A percentile compares a stretch with the other conserved stretches of the same genome.
phyloP scores from a whole-genome alignment of 2,797 vertebrate species.

The Nyctalus aviator region DNA sequence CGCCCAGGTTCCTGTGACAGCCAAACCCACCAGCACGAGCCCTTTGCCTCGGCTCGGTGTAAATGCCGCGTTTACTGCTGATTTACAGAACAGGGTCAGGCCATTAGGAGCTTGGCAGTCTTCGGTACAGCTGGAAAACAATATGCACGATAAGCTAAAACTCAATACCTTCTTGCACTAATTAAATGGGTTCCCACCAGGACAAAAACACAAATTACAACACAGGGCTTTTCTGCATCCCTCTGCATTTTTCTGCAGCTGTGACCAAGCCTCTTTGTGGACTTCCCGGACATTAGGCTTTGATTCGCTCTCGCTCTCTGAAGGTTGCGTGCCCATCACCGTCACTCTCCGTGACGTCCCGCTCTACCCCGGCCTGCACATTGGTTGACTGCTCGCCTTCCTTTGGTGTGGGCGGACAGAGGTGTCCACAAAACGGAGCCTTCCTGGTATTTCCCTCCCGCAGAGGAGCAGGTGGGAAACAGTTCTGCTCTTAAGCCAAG shows the following conservation, averaged over 20 bases:
- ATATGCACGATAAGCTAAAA: conserved; percentile 94
- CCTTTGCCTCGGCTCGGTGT: conserved; percentile 91
- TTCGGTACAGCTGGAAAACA: conserved; percentile 93
- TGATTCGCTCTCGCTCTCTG: conserved; percentile 74
- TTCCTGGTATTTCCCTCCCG: conserved; percentile 78
- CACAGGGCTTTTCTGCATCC: conserved; percentile 90
- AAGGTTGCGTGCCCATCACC: conserved; percentile 50
- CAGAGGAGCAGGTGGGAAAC: conserved; percentile 71
- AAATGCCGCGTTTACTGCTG: conserved; percentile 93
- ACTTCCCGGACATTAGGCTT: conserved; percentile 81
- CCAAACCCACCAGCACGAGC: conserved; percentile 92
- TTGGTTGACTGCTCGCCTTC: conserved; percentile 57
- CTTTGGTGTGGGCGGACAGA: conserved; percentile 69
- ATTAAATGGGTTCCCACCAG: conserved; percentile 93
- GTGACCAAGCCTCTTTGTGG: conserved; percentile 83
- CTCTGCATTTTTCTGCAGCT: conserved; percentile 90
- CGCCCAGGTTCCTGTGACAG: conserved; percentile 91
- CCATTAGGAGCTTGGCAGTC: conserved; percentile 94
- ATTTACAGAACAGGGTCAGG: conserved; percentile 93
- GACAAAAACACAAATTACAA: conserved; percentile 91
- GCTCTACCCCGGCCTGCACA: conserved; percentile 38
- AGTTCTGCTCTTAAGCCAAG: conserved; percentile 77
- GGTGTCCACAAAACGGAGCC: conserved; percentile 73
- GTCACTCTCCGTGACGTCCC: conserved; percentile 60
- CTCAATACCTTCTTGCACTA: conserved; percentile 93